Percentiles rank a stretch among this genome's conserved stretches.
phyloP scores from a whole-genome alignment of 2,113 vertebrate species.

The Semnornis frantzii region DNA sequence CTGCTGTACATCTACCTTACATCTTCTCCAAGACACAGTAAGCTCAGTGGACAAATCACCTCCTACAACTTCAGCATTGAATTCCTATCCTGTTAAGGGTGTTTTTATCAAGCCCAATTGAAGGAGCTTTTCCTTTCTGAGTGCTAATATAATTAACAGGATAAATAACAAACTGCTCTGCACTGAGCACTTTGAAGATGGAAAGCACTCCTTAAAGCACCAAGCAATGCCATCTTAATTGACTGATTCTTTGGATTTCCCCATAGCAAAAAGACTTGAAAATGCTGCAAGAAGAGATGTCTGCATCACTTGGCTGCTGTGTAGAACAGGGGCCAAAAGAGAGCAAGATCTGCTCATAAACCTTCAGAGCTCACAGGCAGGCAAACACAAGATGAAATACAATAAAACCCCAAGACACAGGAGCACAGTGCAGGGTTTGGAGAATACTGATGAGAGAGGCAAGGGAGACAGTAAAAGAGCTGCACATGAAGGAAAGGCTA shows the following conservation, averaged over 20 bases:
- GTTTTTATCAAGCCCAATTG: background rate
- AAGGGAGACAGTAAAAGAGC: background rate
- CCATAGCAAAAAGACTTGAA: slow-evolving; percentile 10
- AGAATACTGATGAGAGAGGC: background rate
- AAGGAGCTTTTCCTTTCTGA: background rate
- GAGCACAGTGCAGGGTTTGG: background rate
- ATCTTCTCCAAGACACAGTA: background rate
- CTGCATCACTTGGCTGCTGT: background rate
- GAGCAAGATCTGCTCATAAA: background rate
- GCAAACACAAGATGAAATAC: background rate
- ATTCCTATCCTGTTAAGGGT: background rate
- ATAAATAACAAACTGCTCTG: slow-evolving; percentile 16
- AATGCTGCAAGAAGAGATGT: background rate
- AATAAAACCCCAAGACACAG: background rate
- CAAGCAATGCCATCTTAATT: background rate
- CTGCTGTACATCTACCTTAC: rapidly evolving
- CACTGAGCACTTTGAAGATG: background rate
- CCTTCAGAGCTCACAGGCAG: background rate
- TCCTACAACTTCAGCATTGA: background rate
- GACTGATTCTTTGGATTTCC: slow-evolving; percentile 19
- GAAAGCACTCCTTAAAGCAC: background rate
- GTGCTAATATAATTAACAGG: slow-evolving; percentile 46
- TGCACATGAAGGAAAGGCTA: background rate
- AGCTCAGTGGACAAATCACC: background rate
- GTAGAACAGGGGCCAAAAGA: background rate